Conservation (phyloP, 2,888 invertebrate species). For the Harpalus rufipes region DNA sequence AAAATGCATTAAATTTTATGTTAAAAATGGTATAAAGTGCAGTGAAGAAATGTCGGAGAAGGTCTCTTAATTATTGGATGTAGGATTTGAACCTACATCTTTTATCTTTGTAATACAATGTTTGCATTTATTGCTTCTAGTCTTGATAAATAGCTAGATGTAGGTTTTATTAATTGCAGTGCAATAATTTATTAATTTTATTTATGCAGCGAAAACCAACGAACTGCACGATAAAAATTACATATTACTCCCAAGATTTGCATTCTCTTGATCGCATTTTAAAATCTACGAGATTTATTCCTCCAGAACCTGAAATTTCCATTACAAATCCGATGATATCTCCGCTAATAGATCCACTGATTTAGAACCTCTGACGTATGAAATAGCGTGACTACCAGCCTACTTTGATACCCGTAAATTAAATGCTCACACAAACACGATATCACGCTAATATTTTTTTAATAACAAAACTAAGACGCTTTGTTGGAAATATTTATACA, state of each 20-base stretch:
- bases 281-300: constrained; percentile 42
- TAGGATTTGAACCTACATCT: too few relatives aligned
- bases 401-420: constrained; percentile 52
- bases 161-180: constrained; percentile 27
- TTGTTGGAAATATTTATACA: constrained; percentile 33
- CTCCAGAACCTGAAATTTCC: constrained; percentile 48
- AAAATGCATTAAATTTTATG: too few relatives aligned
- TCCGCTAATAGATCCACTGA: constrained; percentile 53
- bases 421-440: constrained; percentile 50
- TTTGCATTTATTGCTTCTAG: not conserved
- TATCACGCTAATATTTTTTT: constrained; percentile 60
- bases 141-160: not conserved
- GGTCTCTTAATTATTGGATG: too few relatives aligned
- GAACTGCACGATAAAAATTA: constrained; percentile 47
- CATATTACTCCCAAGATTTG: constrained; percentile 45
- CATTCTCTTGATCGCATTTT: constrained; percentile 18
- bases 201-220: constrained; percentile 32
- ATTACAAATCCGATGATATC: constrained; percentile 57
- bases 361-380: constrained; percentile 50
- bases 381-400: constrained; percentile 53
- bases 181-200: constrained; percentile 38
- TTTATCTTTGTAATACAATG: too few relatives aligned
- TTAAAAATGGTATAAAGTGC: too few relatives aligned
- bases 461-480: constrained; percentile 51
- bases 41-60: too few relatives aligned